Evolutionary conservation across 2,113 vertebrate species (phyloP).

Genomic region (Morone chrysops): DNA sequence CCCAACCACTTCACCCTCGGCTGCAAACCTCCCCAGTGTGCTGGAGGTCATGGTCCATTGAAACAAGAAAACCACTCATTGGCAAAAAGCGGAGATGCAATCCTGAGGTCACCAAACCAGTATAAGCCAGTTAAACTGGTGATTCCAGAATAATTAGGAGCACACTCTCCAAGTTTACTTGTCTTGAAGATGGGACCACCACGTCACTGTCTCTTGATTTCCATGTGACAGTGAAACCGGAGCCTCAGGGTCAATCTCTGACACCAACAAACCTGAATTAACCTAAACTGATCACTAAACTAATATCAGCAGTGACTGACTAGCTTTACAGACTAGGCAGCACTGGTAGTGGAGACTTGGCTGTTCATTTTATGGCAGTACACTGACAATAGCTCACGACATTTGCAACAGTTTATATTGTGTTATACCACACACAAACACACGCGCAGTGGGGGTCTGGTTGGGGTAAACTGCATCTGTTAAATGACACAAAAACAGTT

Average conservation of each 20-base stretch:
- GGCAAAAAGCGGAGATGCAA: constrained; percentile 11
- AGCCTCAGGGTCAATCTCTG: not conserved
- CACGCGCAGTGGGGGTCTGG: not conserved
- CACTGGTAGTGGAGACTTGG: not conserved
- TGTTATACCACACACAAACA: not conserved
- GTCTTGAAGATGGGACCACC: not conserved
- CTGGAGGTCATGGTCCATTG: constrained; percentile 14
- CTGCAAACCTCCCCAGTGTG: constrained; percentile 4
- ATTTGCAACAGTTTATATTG: constrained; percentile 1
- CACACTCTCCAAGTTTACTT: not conserved
- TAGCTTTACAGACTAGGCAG: not conserved
- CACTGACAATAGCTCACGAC: not conserved
- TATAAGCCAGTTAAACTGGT: not conserved
- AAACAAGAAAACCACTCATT: constrained; percentile 25
- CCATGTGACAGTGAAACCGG: not conserved
- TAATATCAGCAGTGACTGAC: not conserved
- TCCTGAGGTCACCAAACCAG: constrained; percentile 14
- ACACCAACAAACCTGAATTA: not conserved
- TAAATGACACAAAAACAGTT: not conserved
- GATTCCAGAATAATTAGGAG: not conserved
- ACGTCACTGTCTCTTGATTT: not conserved
- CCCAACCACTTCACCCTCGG: constrained; percentile 8
- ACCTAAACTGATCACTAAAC: not conserved
- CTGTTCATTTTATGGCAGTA: not conserved
- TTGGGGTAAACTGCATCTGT: constrained; percentile 1